Evolutionary conservation across 1,140 invertebrate genomes (phyloP).

Genomic region (Nylanderia fulva): DNA sequence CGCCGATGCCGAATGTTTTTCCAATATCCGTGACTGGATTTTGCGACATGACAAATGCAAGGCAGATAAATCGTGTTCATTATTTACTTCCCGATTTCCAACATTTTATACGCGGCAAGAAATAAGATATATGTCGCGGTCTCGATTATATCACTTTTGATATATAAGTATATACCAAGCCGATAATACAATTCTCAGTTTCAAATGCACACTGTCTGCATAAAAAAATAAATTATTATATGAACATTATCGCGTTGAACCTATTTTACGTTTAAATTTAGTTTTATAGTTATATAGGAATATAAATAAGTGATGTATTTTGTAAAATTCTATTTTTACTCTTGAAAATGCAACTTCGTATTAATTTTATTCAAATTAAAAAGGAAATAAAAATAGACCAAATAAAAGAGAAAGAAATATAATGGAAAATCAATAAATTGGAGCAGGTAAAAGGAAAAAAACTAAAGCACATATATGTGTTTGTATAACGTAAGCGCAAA

Average conservation of each 20-base stretch:
- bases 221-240: slow-evolving; percentile 19
- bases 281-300: neutral
- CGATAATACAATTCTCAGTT: slow-evolving; percentile 1
- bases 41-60: slow-evolving; percentile 57
- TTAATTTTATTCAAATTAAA: neutral
- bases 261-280: neutral
- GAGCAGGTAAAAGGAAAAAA: neutral
- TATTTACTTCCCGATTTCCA: slow-evolving; percentile 45
- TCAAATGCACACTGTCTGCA: neutral
- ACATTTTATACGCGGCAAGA: slow-evolving; percentile 40
- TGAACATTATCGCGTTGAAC: neutral
- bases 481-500: neutral
- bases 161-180: neutral
- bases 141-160: neutral
- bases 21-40: slow-evolving; percentile 63
- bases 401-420: neutral
- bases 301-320: neutral
- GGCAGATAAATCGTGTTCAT: slow-evolving; percentile 54
- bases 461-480: neutral
- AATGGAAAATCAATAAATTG: neutral
- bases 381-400: too few relatives aligned
- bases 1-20: slow-evolving; percentile 54
- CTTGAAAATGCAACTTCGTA: neutral
- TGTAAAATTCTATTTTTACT: neutral
- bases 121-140: slow-evolving; percentile 37